Evolutionary conservation across 2,888 invertebrate genomes (phyloP).

Genomic region (Leptopilina drosophilae): DNA sequence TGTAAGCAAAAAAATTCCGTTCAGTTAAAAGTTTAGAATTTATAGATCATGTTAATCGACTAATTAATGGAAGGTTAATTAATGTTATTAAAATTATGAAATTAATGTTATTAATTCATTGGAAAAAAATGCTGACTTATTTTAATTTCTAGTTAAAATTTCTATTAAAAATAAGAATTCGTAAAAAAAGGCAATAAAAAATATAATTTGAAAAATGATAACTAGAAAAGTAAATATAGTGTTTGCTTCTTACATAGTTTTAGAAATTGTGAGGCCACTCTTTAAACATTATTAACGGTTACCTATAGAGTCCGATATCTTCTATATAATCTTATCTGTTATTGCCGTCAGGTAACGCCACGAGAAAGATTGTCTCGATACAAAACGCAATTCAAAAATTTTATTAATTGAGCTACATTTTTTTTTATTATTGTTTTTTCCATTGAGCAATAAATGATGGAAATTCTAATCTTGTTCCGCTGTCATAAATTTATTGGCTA

Average conservation of each 20-base stretch:
- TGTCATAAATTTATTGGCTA: background rate
- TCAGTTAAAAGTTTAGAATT: too few species aligned
- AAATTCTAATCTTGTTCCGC: conserved; percentile 5
- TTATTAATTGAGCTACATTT: conserved; percentile 36
- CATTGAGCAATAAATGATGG: conserved; percentile 50
- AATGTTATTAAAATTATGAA: too few species aligned
- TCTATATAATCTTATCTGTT: background rate
- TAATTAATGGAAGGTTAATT: background rate
- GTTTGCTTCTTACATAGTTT: too few species aligned
- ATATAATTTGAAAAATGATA: too few species aligned
- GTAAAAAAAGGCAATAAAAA: too few species aligned
- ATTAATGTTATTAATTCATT: too few species aligned
- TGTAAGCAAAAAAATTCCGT: too few species aligned
- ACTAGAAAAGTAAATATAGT: too few species aligned
- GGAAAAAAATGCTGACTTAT: background rate
- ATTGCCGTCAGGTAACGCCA: conserved; percentile 25
- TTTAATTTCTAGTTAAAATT: too few species aligned
- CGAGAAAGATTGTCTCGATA: conserved; percentile 70
- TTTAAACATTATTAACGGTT: background rate
- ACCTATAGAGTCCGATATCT: background rate
- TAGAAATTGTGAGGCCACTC: conserved; percentile 8
- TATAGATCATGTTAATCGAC: background rate
- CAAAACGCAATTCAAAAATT: conserved; percentile 64
- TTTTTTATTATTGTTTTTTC: conserved; percentile 50
- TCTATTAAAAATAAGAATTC: background rate